A percentile compares a stretch with the other conserved stretches of the same genome.
Evolutionary conservation across 2,797 vertebrate genomes (phyloP).

Genomic region (Acipenser ruthenus): DNA sequence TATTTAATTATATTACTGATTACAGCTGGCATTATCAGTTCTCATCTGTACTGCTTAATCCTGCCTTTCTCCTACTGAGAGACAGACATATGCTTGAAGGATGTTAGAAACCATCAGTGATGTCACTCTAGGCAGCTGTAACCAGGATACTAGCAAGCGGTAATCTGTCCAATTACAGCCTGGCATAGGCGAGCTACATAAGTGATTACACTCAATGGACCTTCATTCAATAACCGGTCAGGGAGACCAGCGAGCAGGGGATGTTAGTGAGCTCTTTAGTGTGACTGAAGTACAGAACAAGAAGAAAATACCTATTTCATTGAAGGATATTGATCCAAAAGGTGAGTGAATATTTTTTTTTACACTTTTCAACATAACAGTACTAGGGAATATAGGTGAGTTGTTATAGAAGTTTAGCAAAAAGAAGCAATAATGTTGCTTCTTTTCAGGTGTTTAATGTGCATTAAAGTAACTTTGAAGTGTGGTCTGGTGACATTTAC

Average conservation of each 20-base stretch:
- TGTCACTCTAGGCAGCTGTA: constrained; percentile 46
- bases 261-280: too few species aligned
- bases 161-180: constrained; percentile 43
- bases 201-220: constrained; percentile 20
- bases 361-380: too few species aligned
- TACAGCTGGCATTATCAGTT: too few species aligned
- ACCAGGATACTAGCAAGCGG: constrained; percentile 48
- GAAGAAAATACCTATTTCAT: neutral
- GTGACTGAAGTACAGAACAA: too few species aligned
- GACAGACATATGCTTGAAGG: neutral
- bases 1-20: too few species aligned
- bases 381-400: too few species aligned
- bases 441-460: too few species aligned
- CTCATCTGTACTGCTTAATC: too few species aligned
- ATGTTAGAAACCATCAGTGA: constrained; percentile 28
- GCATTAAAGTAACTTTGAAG: too few species aligned
- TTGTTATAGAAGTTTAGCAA: neutral
- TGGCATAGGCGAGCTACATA: constrained; percentile 23
- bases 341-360: neutral
- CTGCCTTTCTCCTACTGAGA: too few species aligned
- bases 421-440: too few species aligned
- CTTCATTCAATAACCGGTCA: constrained; percentile 1
- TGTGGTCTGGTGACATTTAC: too few species aligned
- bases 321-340: neutral
- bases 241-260: neutral